These are phyloP conservation scores for Microcebus tavaratra DNA, from an alignment of 2,113 vertebrate species.

Conservation along the genomic window DNA sequence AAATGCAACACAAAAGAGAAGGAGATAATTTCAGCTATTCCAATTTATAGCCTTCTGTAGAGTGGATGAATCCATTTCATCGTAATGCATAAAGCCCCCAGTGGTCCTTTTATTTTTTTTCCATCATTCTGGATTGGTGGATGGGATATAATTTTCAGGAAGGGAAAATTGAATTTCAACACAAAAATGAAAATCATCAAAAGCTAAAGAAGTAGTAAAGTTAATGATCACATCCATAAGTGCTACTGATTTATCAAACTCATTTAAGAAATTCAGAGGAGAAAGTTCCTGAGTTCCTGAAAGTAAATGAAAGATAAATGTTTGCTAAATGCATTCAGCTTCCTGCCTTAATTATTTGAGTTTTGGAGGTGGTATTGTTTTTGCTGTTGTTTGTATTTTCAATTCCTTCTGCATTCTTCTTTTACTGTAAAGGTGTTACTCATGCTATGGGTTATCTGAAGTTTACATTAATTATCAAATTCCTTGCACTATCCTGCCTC, in stretches of 20 bases:
- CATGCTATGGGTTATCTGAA: not conserved
- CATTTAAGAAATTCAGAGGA: constrained; percentile 17
- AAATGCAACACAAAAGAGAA: constrained; percentile 60
- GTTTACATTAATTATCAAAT: not conserved
- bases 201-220: constrained; percentile 26
- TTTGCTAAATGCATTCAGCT: not conserved
- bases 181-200: constrained; percentile 25
- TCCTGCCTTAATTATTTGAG: not conserved
- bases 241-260: constrained; percentile 13
- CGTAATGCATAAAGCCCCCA: constrained; percentile 28
- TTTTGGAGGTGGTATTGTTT: not conserved
- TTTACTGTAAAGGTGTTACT: not conserved
- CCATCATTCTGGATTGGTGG: constrained; percentile 18
- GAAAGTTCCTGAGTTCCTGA: not conserved
- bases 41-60: constrained; percentile 57
- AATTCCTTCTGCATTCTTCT: not conserved
- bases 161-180: not conserved
- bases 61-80: constrained; percentile 55
- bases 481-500: not conserved
- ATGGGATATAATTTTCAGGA: not conserved
- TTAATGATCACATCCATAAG: not conserved
- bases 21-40: constrained; percentile 59
- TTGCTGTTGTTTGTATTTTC: not conserved
- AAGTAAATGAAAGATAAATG: not conserved
- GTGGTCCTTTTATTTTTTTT: constrained; percentile 11